Conservation (phyloP, 1,140 invertebrate genomes). For the Ceratina japonica region DNA sequence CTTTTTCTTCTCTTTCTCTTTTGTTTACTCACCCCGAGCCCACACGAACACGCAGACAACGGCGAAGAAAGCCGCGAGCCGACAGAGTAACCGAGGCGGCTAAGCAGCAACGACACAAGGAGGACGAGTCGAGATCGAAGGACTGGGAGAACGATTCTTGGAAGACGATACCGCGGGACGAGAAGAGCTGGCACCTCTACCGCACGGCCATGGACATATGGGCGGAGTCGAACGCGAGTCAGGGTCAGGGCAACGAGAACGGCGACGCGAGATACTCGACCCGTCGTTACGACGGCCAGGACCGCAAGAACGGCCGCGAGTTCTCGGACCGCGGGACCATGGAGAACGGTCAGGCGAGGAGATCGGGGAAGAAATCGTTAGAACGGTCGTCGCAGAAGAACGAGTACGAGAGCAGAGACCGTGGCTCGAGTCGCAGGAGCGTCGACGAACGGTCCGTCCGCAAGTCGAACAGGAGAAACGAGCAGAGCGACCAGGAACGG, state of each 20-base stretch:
- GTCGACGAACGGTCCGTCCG: slow-evolving; percentile 43
- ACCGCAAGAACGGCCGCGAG: slow-evolving; percentile 61
- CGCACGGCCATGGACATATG: slow-evolving; percentile 78
- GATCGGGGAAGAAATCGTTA: slow-evolving; percentile 56
- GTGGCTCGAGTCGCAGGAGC: slow-evolving; percentile 60
- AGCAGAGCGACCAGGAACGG: slow-evolving; percentile 52
- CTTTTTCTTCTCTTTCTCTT: slow-evolving; percentile 35
- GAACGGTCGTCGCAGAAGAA: slow-evolving; percentile 46
- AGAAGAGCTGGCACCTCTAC: slow-evolving; percentile 79
- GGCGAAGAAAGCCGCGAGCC: slow-evolving; percentile 75
- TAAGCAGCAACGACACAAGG: slow-evolving; percentile 56
- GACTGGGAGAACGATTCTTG: slow-evolving; percentile 78
- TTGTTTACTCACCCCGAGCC: slow-evolving; percentile 70
- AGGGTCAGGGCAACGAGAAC: slow-evolving; percentile 60
- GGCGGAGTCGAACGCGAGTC: slow-evolving; percentile 71
- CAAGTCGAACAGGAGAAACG: slow-evolving; percentile 50
- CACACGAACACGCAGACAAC: slow-evolving; percentile 74
- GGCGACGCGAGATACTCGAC: slow-evolving; percentile 61
- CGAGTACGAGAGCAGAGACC: slow-evolving; percentile 50
- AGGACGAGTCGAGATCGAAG: slow-evolving; percentile 62
- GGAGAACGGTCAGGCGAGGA: slow-evolving; percentile 61
- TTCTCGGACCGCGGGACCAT: slow-evolving; percentile 45
- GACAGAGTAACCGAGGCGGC: slow-evolving; percentile 63
- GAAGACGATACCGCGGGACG: slow-evolving; percentile 77
- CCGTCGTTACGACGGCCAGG: slow-evolving; percentile 57